These are phyloP conservation scores for Agapornis roseicollis DNA, from an alignment of 2,113 vertebrate genomes.

Conservation along the genomic window DNA sequence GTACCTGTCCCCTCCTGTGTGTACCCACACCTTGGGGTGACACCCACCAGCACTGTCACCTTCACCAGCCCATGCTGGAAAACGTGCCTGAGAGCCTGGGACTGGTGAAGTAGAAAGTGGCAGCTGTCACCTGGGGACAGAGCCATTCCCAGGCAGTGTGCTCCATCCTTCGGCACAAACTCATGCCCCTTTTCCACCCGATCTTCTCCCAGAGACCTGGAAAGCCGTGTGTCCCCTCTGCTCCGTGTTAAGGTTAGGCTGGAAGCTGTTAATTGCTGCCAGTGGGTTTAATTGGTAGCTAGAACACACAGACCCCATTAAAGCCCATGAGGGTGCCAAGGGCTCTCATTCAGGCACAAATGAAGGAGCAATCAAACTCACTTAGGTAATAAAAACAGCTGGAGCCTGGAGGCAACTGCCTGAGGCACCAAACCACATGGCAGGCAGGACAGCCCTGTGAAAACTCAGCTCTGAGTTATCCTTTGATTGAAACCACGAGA, in stretches of 20 bases:
- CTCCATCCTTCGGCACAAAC: neutral
- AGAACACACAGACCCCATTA: constrained; percentile 38
- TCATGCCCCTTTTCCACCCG: neutral
- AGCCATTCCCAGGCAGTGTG: neutral
- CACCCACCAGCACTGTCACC: neutral
- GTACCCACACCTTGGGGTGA: neutral
- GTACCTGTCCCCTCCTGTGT: neutral
- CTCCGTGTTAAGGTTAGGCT: accelerated
- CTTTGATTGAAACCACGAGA: neutral
- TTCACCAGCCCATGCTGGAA: neutral
- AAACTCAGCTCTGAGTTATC: neutral
- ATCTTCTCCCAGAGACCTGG: neutral
- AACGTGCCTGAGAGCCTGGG: accelerated
- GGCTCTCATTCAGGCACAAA: constrained; percentile 31
- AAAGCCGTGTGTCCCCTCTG: neutral
- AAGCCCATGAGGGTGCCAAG: constrained; percentile 50
- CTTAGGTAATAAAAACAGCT: constrained; percentile 66
- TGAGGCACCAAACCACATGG: constrained; percentile 32
- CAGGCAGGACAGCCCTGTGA: neutral
- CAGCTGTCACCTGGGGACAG: neutral
- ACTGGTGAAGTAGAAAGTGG: neutral
- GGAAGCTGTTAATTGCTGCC: constrained; percentile 23
- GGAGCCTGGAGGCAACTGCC: constrained; percentile 52
- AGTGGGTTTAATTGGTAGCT: constrained; percentile 34
- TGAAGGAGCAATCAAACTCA: constrained; percentile 53